Evolutionary conservation across 2,797 vertebrate species (phyloP).

Genomic region (Sebastes reedi): DNA sequence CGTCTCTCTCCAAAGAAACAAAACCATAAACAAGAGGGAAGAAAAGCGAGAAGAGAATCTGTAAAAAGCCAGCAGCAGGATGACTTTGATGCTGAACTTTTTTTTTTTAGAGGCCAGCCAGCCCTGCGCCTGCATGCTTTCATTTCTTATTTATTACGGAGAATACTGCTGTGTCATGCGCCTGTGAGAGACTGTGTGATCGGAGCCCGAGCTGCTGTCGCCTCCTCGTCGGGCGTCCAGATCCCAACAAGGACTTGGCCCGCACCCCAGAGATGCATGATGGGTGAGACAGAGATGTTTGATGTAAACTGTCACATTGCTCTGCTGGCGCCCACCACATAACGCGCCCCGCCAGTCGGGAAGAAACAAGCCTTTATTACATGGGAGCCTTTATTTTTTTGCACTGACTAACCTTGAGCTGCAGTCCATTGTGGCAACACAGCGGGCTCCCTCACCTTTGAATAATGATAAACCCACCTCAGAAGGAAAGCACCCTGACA

Average conservation of each 20-base stretch:
- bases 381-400: background rate
- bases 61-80: constrained; percentile 9
- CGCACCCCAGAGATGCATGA: constrained; percentile 60
- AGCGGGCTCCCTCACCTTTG: constrained; percentile 44
- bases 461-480: constrained; percentile 44
- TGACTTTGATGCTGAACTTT: constrained; percentile 64
- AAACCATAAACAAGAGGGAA: background rate
- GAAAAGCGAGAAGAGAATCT: background rate
- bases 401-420: constrained; percentile 69
- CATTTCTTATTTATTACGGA: constrained; percentile 61
- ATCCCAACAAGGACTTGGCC: constrained; percentile 68
- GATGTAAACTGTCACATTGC: constrained; percentile 72
- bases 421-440: constrained; percentile 14
- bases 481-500: constrained; percentile 33
- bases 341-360: constrained; percentile 35
- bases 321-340: constrained; percentile 51
- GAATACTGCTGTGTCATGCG: constrained; percentile 66
- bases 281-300: constrained; percentile 70
- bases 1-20: background rate
- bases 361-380: constrained; percentile 25
- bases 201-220: constrained; percentile 43
- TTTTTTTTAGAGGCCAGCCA: constrained; percentile 34
- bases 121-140: constrained; percentile 31
- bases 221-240: constrained; percentile 55
- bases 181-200: constrained; percentile 50